Conservation (phyloP, 2,888 invertebrate genomes). For the Pristionchus mayeri region DNA sequence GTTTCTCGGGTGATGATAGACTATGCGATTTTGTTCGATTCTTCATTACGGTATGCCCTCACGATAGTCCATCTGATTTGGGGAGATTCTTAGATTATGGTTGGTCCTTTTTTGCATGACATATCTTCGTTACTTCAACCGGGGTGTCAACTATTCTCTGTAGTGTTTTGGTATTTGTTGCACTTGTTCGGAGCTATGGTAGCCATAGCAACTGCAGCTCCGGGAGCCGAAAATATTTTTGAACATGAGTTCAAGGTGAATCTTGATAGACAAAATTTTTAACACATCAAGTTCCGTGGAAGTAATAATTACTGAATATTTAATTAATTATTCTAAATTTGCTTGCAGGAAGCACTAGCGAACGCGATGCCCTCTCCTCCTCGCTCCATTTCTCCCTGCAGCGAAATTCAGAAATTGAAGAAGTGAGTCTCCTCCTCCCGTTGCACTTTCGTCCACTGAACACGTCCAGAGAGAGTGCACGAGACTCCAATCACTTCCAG, state of each 20-base stretch:
- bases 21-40: not conserved
- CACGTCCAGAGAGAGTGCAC: not conserved
- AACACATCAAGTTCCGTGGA: too few species aligned
- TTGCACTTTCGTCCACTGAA: not conserved
- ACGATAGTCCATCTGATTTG: not conserved
- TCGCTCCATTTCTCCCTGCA: not conserved
- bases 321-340: not conserved
- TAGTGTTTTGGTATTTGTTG: too few species aligned
- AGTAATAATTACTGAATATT: not conserved
- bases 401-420: constrained; percentile 26
- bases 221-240: too few species aligned
- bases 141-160: too few species aligned
- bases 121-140: too few species aligned
- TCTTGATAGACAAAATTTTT: too few species aligned
- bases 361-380: constrained; percentile 10
- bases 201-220: too few species aligned
- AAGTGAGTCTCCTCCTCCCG: constrained; percentile 29
- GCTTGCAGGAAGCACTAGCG: not conserved
- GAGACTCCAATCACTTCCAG: not conserved
- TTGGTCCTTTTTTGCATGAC: not conserved
- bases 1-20: not conserved
- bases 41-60: not conserved
- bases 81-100: too few species aligned
- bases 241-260: too few species aligned
- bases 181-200: too few species aligned